phyloP scores from a whole-genome alignment of 2,888 invertebrate species.

The Leptopterna dolabrata region DNA sequence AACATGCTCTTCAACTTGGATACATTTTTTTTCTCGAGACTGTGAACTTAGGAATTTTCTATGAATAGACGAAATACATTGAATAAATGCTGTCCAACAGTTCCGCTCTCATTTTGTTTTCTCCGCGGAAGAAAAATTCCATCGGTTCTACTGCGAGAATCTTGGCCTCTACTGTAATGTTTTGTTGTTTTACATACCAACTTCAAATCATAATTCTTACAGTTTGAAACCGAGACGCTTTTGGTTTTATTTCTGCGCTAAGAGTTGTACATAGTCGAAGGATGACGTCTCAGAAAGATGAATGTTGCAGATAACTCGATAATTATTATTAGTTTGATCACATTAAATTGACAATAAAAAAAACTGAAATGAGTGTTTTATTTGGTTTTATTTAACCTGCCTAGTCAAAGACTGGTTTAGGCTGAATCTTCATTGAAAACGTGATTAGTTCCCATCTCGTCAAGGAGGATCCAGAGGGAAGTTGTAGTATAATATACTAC shows the following conservation, averaged over 20 bases:
- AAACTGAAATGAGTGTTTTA: conserved; percentile 15
- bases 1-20: neutral
- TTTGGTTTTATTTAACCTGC: neutral
- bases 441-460: too few species aligned
- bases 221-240: neutral
- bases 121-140: neutral
- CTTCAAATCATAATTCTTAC: neutral
- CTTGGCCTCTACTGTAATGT: neutral
- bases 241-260: conserved; percentile 8
- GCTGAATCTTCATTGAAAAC: too few species aligned
- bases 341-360: conserved; percentile 46
- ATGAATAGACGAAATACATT: neutral
- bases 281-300: conserved; percentile 14
- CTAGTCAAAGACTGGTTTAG: neutral
- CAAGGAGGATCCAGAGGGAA: too few species aligned
- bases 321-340: conserved; percentile 30
- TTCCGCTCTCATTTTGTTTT: neutral
- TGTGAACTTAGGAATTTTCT: neutral
- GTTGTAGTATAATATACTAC: too few species aligned
- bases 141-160: neutral
- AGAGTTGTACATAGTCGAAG: conserved; percentile 35
- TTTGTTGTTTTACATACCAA: neutral
- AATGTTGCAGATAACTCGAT: conserved; percentile 15
- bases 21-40: neutral
- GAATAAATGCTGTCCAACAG: neutral